Evolutionary conservation across 1,140 invertebrate species (phyloP).

Genomic region (Radopholus similis): DNA sequence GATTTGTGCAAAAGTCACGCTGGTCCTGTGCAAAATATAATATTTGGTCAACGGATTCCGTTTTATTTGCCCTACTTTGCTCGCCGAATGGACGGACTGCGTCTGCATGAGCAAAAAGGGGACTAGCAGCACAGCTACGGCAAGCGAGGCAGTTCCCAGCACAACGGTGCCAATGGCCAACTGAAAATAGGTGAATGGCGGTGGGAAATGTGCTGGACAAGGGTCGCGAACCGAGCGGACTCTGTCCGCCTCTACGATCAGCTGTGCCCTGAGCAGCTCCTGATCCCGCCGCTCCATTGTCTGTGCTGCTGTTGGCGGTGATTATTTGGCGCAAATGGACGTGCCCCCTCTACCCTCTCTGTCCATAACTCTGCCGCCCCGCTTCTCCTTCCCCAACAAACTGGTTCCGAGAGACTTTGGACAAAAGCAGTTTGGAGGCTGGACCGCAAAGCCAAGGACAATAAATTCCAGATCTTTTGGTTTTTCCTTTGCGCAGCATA

Average conservation of each 20-base stretch:
- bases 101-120: slow-evolving; percentile 17
- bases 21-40: slow-evolving; percentile 4
- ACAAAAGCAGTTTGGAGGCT: no score
- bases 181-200: neutral
- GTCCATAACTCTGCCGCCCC: no score
- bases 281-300: no score
- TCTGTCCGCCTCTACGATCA: slow-evolving; percentile 7
- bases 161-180: slow-evolving; percentile 9
- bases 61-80: neutral
- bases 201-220: neutral
- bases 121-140: neutral
- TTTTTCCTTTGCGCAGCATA: no score
- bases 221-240: neutral
- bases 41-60: neutral
- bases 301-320: no score
- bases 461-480: no score
- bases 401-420: no score
- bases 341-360: no score
- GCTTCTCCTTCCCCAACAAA: no score
- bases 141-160: slow-evolving; percentile 12
- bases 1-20: slow-evolving; percentile 10
- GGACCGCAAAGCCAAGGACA: no score
- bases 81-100: neutral
- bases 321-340: no score
- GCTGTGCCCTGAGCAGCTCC: no score